These are phyloP conservation scores for Ceratosolen solmsi DNA, from an alignment of 1,140 invertebrate genomes.

Conservation along the genomic window DNA sequence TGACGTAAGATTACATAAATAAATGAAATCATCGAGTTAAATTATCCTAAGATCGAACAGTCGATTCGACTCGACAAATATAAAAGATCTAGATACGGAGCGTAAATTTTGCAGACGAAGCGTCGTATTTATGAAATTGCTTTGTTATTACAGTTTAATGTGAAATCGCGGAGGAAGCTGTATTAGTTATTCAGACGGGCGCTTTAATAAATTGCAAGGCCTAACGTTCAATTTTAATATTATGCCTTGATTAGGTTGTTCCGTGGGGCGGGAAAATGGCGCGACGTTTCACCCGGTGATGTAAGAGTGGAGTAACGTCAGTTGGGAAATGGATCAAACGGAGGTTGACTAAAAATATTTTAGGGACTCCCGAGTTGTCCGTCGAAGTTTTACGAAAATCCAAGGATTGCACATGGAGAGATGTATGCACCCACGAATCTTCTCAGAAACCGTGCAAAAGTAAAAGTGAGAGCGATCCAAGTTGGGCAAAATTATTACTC, in stretches of 20 bases:
- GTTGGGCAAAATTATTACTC: no score
- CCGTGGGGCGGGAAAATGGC: neutral
- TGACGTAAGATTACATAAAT: neutral
- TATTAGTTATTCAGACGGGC: neutral
- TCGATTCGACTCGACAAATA: neutral
- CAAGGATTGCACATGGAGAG: neutral
- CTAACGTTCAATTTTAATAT: conserved; percentile 24
- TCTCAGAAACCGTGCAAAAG: no score
- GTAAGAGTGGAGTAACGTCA: neutral
- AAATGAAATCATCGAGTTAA: neutral
- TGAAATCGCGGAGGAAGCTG: neutral
- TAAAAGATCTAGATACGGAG: neutral
- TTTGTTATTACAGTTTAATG: neutral
- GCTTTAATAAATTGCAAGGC: neutral
- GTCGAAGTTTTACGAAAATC: neutral
- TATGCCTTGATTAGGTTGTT: neutral
- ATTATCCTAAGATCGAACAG: neutral
- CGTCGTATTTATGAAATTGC: neutral
- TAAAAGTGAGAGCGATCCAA: no score
- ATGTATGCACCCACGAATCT: no score
- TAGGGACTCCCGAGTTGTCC: neutral
- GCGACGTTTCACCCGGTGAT: neutral
- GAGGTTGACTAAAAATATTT: conserved; percentile 7
- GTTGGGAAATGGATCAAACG: neutral
- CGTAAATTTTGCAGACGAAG: neutral